Conservation (phyloP, 2,888 invertebrate genomes). For the Phengaris arion region DNA sequence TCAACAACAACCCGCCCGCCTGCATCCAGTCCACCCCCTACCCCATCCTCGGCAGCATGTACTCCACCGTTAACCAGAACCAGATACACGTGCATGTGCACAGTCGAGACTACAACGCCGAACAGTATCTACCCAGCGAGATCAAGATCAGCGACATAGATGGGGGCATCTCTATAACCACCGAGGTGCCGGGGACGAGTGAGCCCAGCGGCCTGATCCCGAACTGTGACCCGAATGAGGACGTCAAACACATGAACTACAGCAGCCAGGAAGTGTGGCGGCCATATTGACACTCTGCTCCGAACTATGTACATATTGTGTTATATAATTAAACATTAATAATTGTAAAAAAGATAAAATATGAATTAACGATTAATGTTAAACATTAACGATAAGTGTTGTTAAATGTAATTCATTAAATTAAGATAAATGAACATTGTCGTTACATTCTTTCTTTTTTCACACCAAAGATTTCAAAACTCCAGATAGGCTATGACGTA, state of each 20-base stretch:
- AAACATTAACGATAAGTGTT: conserved; percentile 74
- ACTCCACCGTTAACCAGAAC: conserved; percentile 92
- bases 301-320: conserved; percentile 70
- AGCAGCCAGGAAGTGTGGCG: conserved; percentile 84
- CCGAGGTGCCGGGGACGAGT: conserved; percentile 69
- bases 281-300: conserved; percentile 81
- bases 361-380: conserved; percentile 64
- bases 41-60: conserved; percentile 84
- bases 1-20: conserved; percentile 75
- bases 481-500: no score
- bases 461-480: not conserved
- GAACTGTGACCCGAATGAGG: conserved; percentile 75
- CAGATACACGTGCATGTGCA: conserved; percentile 91
- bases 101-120: conserved; percentile 82
- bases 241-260: conserved; percentile 72
- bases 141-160: conserved; percentile 81
- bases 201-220: conserved; percentile 73
- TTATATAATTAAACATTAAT: conserved; percentile 58
- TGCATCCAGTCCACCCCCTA: conserved; percentile 78
- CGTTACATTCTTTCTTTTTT: conserved; percentile 39
- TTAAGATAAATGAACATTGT: conserved; percentile 46
- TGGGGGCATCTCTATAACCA: conserved; percentile 78
- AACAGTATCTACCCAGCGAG: conserved; percentile 81
- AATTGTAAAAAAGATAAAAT: conserved; percentile 37
- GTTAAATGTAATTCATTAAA: conserved; percentile 53